phyloP scores from a whole-genome alignment of 2,113 vertebrate species.

The Laterallus jamaicensis region DNA sequence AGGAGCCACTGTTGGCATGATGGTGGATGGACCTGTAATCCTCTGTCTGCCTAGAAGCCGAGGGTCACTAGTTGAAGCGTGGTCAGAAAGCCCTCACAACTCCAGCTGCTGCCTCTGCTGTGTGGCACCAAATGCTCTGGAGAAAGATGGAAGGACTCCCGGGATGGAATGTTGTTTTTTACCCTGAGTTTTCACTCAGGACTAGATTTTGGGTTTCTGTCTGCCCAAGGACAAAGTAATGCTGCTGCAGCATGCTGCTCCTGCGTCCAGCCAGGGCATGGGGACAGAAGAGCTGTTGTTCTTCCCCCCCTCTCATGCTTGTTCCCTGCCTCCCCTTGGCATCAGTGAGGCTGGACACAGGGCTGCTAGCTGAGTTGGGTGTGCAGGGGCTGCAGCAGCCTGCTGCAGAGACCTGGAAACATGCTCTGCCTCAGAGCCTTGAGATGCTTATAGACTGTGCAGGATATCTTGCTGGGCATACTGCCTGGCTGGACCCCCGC shows the following conservation, averaged over 20 bases:
- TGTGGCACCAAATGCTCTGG: neutral
- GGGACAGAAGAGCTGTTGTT: neutral
- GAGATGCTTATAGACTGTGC: neutral
- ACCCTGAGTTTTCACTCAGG: neutral
- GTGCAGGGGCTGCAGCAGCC: neutral
- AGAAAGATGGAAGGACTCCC: neutral
- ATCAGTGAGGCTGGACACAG: neutral
- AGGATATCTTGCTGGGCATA: neutral
- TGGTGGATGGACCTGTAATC: neutral
- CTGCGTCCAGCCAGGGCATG: neutral
- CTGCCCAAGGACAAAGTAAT: neutral
- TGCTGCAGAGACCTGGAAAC: neutral
- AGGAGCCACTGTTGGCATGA: neutral
- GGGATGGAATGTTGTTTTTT: neutral
- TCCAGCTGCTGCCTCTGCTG: neutral
- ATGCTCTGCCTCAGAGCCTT: neutral
- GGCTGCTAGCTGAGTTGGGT: neutral
- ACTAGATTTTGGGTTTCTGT: neutral
- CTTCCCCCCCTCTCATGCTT: too few relatives aligned
- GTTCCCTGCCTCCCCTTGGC: neutral
- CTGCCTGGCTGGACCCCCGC: neutral
- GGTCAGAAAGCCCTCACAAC: neutral
- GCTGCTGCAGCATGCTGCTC: neutral
- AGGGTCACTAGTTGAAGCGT: neutral
- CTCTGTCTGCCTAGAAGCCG: neutral